Evolutionary conservation across 2,797 vertebrate genomes (phyloP).

Genomic region (Notamacropus eugenii): DNA sequence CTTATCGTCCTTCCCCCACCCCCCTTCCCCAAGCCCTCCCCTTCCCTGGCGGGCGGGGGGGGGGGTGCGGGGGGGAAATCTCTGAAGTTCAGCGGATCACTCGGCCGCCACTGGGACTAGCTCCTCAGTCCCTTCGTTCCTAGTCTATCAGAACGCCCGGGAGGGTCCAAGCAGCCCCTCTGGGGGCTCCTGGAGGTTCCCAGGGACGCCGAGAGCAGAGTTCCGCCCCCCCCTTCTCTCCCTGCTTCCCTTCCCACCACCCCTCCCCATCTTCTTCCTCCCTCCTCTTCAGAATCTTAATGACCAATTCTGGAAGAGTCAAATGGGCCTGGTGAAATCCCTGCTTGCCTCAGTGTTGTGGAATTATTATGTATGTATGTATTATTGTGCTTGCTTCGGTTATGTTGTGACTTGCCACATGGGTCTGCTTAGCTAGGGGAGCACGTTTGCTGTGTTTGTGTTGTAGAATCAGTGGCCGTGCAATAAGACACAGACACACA

Average conservation of each 20-base stretch:
- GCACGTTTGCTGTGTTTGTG: constrained; percentile 51
- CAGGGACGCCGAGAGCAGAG: constrained; percentile 36
- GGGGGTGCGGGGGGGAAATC: constrained; percentile 3
- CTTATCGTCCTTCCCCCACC: constrained; percentile 58
- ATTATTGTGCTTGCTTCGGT: constrained; percentile 57
- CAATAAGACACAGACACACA: constrained; percentile 25
- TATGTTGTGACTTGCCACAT: constrained; percentile 69
- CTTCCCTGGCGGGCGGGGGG: constrained; percentile 1
- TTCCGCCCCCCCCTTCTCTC: background rate
- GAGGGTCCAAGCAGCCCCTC: background rate
- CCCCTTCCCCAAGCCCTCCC: constrained; percentile 40
- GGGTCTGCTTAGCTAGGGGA: constrained; percentile 61
- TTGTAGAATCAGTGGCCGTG: constrained; percentile 35
- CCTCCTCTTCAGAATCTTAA: constrained; percentile 59
- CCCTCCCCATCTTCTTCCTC: constrained; percentile 18
- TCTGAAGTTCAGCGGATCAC: constrained; percentile 68
- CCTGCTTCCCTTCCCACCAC: constrained; percentile 19
- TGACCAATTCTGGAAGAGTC: constrained; percentile 70
- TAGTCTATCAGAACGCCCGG: constrained; percentile 26
- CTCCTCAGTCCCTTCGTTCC: background rate
- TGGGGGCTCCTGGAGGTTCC: constrained; percentile 2
- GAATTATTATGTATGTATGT: constrained; percentile 19
- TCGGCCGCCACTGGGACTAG: background rate
- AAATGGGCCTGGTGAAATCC: constrained; percentile 76
- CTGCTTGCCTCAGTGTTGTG: constrained; percentile 29